phyloP scores from a whole-genome alignment of 2,113 vertebrate genomes.

The Sorex araneus region DNA sequence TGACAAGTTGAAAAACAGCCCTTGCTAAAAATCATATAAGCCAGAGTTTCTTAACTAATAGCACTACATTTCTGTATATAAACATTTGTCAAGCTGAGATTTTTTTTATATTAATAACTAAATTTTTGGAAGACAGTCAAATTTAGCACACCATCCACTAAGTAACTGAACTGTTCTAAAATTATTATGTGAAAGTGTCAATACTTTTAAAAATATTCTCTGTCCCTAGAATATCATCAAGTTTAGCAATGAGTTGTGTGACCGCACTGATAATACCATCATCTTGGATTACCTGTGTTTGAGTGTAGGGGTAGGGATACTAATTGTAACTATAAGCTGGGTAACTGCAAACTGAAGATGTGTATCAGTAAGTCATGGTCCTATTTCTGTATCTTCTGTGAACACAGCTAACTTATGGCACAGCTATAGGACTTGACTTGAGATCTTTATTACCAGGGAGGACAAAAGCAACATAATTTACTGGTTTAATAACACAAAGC shows the following conservation, averaged over 20 bases:
- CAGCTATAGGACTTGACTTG: neutral
- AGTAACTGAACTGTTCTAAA: too few relatives aligned
- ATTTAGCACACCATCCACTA: neutral
- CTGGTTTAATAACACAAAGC: neutral
- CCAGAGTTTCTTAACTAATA: constrained; percentile 25
- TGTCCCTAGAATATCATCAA: neutral
- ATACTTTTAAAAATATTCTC: constrained; percentile 40
- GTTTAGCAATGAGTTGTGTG: neutral
- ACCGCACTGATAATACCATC: neutral
- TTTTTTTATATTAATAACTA: neutral
- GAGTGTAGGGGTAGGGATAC: too few relatives aligned
- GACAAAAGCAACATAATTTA: neutral
- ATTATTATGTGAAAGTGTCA: neutral
- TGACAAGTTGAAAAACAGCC: neutral
- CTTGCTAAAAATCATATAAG: neutral
- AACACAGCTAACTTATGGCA: neutral
- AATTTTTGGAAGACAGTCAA: neutral
- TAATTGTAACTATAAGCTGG: neutral
- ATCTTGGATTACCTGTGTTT: neutral
- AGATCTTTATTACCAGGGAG: neutral
- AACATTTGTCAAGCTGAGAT: neutral
- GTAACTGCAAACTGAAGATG: neutral
- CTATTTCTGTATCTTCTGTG: neutral
- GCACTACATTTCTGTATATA: constrained; percentile 1
- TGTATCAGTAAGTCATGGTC: neutral